Evolutionary conservation across 2,888 invertebrate species (phyloP), one percentile per base, ranked within the genome.

Genomic region (Lithodes maja): DNA sequence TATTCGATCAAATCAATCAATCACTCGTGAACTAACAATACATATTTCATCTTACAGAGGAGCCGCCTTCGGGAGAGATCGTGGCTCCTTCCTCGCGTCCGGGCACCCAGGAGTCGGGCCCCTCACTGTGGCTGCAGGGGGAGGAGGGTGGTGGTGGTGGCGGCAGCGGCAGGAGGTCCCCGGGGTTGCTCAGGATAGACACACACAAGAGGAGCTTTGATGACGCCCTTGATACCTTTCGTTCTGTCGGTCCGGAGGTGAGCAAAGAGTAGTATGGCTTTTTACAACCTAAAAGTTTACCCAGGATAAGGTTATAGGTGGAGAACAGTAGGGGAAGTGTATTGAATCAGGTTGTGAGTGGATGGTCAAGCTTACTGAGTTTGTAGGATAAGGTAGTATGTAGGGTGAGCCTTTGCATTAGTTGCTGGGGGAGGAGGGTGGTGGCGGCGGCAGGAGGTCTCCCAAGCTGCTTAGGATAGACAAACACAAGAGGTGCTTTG

Each of bases 401-500:
- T 33, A 33, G 33, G 33, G 33, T 15, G 69, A 69, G 50, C 69
- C 82, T 12, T 17, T 15, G n/a, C 15, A n/a, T 49, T 82, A 69
- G 82, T 52, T 69, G 52, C 5, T 17, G 12, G 85, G 78, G 50
- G 85, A 81, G 49, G 80, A 54, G 33, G 80, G 88, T 17, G 82
- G 55, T 0, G 12, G 68, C 2, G 78, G 83, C 5, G 69, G 52
- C 33, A 77, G 52, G 15, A 78, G 77, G 33, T 83, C 89, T 1
- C 89, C 89, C 1, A 78, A 75, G 2, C 50, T 89, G 17, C 75
- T 89, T 69, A 77, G 71, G 33, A 55, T 89, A n/a, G 81, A 82
- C 78, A 82, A 78, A 49, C 86, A 82, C 53, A 86, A 83, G 77
- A 33, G 78, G 0, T 78, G 68, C 17, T 83, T 86, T 9, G 89